Evolutionary conservation across 2,888 invertebrate species (phyloP).

Genomic region (Aelia acuminata): DNA sequence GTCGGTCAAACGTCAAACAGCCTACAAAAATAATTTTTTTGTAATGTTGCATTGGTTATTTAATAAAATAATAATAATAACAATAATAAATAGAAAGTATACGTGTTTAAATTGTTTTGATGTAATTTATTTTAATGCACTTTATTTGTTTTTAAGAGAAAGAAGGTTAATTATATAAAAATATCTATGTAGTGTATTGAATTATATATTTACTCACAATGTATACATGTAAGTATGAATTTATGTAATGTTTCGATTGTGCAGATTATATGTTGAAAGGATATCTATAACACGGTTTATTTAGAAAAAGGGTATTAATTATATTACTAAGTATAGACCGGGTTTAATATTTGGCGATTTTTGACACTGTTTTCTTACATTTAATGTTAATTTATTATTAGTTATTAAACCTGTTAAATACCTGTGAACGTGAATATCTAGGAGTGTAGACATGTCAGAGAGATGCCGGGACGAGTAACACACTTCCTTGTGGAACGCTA

Average conservation of each 20-base stretch:
- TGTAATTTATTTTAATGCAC: too few relatives aligned
- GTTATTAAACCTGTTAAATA: background rate
- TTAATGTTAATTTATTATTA: background rate
- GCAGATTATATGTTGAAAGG: background rate
- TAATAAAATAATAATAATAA: too few relatives aligned
- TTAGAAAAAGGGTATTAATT: background rate
- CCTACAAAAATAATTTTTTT: background rate
- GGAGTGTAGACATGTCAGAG: background rate
- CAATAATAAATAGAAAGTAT: too few relatives aligned
- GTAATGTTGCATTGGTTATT: background rate
- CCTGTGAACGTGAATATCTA: background rate
- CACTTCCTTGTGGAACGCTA: background rate
- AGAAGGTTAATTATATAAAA: background rate
- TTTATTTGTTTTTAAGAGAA: too few relatives aligned
- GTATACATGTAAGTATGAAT: background rate
- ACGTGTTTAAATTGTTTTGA: too few relatives aligned
- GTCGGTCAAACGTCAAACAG: conserved; percentile 1
- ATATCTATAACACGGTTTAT: background rate
- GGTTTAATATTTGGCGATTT: background rate
- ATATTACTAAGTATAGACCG: background rate
- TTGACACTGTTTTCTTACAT: background rate
- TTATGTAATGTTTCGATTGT: background rate
- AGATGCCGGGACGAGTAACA: background rate
- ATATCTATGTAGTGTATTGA: background rate
- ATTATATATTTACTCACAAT: background rate